These are phyloP conservation scores for Lasius platythorax DNA, from an alignment of 2,888 invertebrate genomes.

Conservation along the genomic window DNA sequence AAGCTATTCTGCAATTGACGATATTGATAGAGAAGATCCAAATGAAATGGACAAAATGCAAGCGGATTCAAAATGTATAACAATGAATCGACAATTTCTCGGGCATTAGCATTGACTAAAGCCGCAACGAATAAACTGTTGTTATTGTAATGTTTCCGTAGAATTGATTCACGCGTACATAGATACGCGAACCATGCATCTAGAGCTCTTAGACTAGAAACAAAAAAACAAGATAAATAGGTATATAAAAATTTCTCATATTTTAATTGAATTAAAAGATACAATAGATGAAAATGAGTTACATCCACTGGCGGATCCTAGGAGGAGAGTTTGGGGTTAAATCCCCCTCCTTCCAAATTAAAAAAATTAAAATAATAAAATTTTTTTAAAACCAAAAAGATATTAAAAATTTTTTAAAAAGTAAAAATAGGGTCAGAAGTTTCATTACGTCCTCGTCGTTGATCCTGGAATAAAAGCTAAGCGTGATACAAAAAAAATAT, in stretches of 20 bases:
- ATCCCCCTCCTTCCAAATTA: too few species aligned
- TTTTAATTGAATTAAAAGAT: not conserved
- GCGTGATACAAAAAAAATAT: too few species aligned
- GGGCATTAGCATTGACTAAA: constrained; percentile 86
- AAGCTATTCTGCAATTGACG: constrained; percentile 92
- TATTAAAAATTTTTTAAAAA: too few species aligned
- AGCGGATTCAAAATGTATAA: constrained; percentile 93
- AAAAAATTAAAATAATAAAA: too few species aligned
- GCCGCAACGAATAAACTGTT: constrained; percentile 91
- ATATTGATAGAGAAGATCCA: constrained; percentile 93
- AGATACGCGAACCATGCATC: constrained; percentile 96
- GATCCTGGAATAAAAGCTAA: too few species aligned
- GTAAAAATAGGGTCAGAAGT: too few species aligned
- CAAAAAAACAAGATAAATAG: constrained; percentile 14
- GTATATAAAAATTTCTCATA: not conserved
- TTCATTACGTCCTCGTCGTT: too few species aligned
- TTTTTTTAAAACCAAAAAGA: too few species aligned
- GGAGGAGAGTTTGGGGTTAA: too few species aligned
- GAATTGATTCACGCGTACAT: constrained; percentile 93
- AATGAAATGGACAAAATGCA: constrained; percentile 92
- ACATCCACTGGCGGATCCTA: too few species aligned
- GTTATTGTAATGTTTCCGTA: constrained; percentile 92
- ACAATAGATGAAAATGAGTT: constrained; percentile 1
- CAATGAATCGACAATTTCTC: constrained; percentile 90
- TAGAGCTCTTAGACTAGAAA: constrained; percentile 92